Evolutionary conservation across 2,888 invertebrate genomes (phyloP), one percentile per base, ranked within the genome.

Genomic region (Drosophila rubida): DNA sequence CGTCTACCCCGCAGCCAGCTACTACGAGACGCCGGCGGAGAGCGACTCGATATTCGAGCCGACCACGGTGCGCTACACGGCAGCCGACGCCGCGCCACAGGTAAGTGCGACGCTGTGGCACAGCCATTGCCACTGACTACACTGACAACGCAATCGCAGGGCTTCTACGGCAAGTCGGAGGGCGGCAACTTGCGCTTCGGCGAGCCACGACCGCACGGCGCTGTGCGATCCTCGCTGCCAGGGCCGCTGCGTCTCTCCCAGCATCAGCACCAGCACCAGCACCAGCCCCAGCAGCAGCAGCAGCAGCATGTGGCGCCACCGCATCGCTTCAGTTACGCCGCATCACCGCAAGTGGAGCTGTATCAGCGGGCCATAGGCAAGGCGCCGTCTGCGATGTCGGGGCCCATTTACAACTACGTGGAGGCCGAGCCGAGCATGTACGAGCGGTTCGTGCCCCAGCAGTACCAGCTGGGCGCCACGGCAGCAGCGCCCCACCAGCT

Each of bases 81-180:
- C 84, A 42, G 87, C 90, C 37, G 90, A 87, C 11, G 81, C 89
- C 7, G 71, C 73, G 23, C 86, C 80, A 7, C 89, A 90, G 81
- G 89, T 90, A 76, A 0, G 25, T 71, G 73, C 45, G 53, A 37
- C 25, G 32, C 5, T 39, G 32, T 25, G 25, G 19, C 19, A 27
- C 54, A 16, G 48, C 54, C 19, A 19, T n/a, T 54, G 69, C 37
- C 44, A n/a, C n/a, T n/a, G 19, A 19, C 2, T 19, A 19, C 1
- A 19, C 3, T 19, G 50, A 73, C 62, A 78, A 67, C 49, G 41
- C 19, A 51, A 16, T 64, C 74, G 23, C 58, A 86, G 86, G 27
- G 58, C 1, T 87, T 68, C 63, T 87, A 85, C 42, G 80, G 63
- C 9, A 76, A 78, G 45, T 35, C 75, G 30, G 54, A 54, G 7